Evolutionary conservation across 2,113 vertebrate species (phyloP).

Genomic region (Paradoxurus hermaphroditus): DNA sequence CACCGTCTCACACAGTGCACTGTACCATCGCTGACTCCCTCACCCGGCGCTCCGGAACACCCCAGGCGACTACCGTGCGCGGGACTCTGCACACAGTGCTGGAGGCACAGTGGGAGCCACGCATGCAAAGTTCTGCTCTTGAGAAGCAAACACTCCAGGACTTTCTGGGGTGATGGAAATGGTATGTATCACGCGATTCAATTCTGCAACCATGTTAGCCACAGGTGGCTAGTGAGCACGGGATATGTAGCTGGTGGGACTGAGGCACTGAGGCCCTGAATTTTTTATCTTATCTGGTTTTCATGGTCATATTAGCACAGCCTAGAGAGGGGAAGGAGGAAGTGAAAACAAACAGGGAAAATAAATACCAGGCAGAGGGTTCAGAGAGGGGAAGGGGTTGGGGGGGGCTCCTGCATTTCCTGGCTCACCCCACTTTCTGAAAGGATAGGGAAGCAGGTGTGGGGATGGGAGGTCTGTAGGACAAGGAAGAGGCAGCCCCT

Average conservation of each 20-base stretch:
- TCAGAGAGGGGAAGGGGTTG: accelerated
- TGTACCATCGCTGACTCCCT: accelerated
- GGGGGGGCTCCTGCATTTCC: accelerated
- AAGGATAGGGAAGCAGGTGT: background rate
- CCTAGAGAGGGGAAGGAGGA: background rate
- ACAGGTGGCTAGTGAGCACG: background rate
- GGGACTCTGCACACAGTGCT: too few relatives aligned
- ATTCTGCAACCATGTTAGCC: background rate
- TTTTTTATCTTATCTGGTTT: background rate
- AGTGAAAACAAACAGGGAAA: background rate
- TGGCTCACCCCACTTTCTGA: background rate
- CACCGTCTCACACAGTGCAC: accelerated
- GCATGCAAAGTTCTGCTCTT: background rate
- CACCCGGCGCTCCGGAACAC: accelerated
- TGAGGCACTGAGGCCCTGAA: background rate
- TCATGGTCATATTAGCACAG: accelerated
- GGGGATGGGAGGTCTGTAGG: accelerated
- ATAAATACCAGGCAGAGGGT: background rate
- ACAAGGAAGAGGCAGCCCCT: background rate
- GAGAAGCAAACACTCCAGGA: background rate
- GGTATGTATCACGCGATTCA: background rate
- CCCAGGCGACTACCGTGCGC: accelerated
- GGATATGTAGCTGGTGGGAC: background rate
- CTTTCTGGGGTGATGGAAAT: background rate
- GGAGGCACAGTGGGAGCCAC: too few relatives aligned